phyloP scores from a whole-genome alignment of 2,113 vertebrate species.

The Ginglymostoma cirratum region DNA sequence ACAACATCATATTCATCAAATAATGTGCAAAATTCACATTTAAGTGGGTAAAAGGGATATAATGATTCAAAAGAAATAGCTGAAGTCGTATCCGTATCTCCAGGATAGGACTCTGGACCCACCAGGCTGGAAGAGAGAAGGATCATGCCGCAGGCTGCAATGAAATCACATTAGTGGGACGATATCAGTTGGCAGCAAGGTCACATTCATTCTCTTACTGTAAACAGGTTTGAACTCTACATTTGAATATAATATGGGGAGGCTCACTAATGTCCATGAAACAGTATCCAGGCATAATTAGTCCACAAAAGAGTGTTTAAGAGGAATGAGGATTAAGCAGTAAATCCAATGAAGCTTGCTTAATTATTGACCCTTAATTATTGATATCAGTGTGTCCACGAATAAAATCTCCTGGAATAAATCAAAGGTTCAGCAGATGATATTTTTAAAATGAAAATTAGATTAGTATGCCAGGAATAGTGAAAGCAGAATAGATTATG shows the following conservation, averaged over 20 bases:
- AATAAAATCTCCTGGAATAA: neutral
- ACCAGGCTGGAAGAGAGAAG: neutral
- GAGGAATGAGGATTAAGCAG: neutral
- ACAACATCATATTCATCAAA: neutral
- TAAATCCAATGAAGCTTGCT: neutral
- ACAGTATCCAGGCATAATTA: neutral
- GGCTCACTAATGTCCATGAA: neutral
- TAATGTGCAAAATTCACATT: neutral
- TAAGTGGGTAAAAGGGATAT: neutral
- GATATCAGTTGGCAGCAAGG: neutral
- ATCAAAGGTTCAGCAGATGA: neutral
- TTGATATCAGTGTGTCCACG: neutral
- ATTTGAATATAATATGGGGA: neutral
- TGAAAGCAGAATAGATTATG: neutral
- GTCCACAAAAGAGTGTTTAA: neutral
- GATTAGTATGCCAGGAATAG: neutral
- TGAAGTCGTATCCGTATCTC: neutral
- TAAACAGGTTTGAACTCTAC: neutral
- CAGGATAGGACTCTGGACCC: neutral
- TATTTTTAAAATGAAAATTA: neutral
- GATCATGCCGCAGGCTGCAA: neutral
- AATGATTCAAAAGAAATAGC: neutral
- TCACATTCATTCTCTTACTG: neutral
- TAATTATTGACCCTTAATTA: neutral
- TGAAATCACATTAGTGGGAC: neutral